These are phyloP conservation scores for Zeus faber DNA, from an alignment of 2,113 vertebrate species.

Conservation along the genomic window DNA sequence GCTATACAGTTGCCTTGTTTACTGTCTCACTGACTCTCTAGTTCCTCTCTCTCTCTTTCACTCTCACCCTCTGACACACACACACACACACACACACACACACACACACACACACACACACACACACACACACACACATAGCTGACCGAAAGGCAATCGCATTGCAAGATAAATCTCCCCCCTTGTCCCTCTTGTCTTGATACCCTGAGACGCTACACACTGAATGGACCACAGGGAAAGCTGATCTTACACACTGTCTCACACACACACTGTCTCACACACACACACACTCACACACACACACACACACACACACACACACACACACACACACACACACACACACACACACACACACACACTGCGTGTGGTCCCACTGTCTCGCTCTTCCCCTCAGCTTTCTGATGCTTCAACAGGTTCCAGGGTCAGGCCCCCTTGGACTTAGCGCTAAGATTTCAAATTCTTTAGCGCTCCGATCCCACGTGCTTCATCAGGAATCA, in stretches of 20 bases:
- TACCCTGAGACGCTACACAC: slow-evolving; percentile 59
- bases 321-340: slow-evolving; percentile 18
- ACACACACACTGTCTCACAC: slow-evolving; percentile 20
- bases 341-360: slow-evolving; percentile 30
- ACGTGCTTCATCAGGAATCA: slow-evolving; percentile 46
- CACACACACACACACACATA: slow-evolving; percentile 14
- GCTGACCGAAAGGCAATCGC: slow-evolving; percentile 36
- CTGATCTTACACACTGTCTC: slow-evolving; percentile 51
- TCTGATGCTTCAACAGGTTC: slow-evolving; percentile 56
- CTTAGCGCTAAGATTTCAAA: slow-evolving; percentile 60
- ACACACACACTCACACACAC: slow-evolving; percentile 30
- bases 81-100: slow-evolving; percentile 13
- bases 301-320: slow-evolving; percentile 31
- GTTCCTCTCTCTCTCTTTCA: slow-evolving; percentile 30
- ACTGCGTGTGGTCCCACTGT: slow-evolving; percentile 57
- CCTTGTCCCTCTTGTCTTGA: slow-evolving; percentile 62
- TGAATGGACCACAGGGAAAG: slow-evolving; percentile 65
- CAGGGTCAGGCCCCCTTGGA: slow-evolving; percentile 42
- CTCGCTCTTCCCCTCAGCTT: slow-evolving; percentile 40
- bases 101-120: slow-evolving; percentile 1
- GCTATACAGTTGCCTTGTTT: slow-evolving; percentile 59
- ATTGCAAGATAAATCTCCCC: slow-evolving; percentile 67
- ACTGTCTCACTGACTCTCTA: slow-evolving; percentile 43
- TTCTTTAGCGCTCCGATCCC: slow-evolving; percentile 39
- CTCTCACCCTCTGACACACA: not conserved